These are phyloP conservation scores for Mantis religiosa DNA, from an alignment of 2,888 invertebrate species.

Conservation along the genomic window DNA sequence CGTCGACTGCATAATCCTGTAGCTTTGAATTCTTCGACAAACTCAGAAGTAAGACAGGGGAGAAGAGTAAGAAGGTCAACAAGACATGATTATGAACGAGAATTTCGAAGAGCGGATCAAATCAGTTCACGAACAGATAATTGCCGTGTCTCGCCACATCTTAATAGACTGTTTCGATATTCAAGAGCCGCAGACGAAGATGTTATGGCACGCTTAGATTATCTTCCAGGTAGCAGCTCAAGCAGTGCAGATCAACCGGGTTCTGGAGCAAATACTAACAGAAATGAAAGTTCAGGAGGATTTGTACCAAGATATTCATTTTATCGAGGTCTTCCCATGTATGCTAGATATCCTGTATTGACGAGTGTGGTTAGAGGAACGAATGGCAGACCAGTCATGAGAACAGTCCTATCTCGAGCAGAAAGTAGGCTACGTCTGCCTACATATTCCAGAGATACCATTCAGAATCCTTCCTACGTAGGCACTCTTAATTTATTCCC, in stretches of 20 bases:
- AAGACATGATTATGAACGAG: not conserved
- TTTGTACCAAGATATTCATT: not conserved
- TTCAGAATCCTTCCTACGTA: not conserved
- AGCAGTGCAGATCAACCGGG: not conserved
- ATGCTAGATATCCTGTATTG: not conserved
- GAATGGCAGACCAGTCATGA: constrained; percentile 21
- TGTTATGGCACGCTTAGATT: not conserved
- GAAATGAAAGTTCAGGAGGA: not conserved
- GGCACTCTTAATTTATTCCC: not conserved
- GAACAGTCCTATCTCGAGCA: constrained; percentile 14
- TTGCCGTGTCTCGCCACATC: not conserved
- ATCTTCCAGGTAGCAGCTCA: not conserved
- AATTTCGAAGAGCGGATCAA: not conserved
- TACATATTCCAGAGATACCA: not conserved
- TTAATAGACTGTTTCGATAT: not conserved
- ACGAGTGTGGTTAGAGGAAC: not conserved
- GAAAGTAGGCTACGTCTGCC: not conserved
- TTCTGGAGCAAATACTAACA: not conserved
- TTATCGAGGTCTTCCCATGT: not conserved
- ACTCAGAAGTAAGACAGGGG: not conserved
- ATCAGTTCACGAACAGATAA: not conserved
- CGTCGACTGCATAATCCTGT: constrained; percentile 28
- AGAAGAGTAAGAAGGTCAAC: not conserved
- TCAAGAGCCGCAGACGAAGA: not conserved
- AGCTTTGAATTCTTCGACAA: constrained; percentile 7